These are phyloP conservation scores for Dasyprocta punctata DNA, from an alignment of 2,113 vertebrate genomes.

Conservation along the genomic window DNA sequence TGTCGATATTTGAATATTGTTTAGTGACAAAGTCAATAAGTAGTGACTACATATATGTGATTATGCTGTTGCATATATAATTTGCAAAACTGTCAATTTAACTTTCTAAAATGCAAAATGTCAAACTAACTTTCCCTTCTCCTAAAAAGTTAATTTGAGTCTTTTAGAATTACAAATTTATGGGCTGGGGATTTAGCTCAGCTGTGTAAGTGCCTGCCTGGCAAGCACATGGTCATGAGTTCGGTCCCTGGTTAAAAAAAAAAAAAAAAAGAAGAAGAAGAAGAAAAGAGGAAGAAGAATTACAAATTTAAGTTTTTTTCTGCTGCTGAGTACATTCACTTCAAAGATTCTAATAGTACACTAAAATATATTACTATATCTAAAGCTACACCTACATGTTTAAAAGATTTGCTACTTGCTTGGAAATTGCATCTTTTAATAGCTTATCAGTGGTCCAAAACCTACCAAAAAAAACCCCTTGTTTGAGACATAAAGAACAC, in stretches of 20 bases:
- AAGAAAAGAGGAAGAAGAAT: too few relatives aligned
- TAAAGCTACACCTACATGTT: not conserved
- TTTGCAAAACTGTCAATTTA: not conserved
- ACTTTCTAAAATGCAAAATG: not conserved
- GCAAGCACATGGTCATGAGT: too few relatives aligned
- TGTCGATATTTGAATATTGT: not conserved
- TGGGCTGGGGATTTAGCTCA: too few relatives aligned
- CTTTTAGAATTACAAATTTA: not conserved
- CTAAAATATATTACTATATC: not conserved
- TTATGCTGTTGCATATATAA: not conserved
- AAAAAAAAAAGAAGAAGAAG: not conserved
- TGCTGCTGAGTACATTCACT: not conserved
- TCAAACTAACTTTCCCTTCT: not conserved
- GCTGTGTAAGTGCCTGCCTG: too few relatives aligned
- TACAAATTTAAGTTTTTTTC: not conserved
- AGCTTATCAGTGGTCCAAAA: constrained; percentile 19
- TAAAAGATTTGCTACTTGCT: not conserved
- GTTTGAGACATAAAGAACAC: constrained; percentile 10
- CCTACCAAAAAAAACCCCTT: constrained; percentile 21
- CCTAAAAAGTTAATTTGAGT: not conserved
- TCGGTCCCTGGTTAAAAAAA: too few relatives aligned
- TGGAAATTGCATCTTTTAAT: constrained; percentile 41
- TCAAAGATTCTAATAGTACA: not conserved
- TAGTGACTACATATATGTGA: not conserved
- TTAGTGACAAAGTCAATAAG: not conserved